Conservation (phyloP, 2,113 vertebrate species). For the Muntiacus reevesi region DNA sequence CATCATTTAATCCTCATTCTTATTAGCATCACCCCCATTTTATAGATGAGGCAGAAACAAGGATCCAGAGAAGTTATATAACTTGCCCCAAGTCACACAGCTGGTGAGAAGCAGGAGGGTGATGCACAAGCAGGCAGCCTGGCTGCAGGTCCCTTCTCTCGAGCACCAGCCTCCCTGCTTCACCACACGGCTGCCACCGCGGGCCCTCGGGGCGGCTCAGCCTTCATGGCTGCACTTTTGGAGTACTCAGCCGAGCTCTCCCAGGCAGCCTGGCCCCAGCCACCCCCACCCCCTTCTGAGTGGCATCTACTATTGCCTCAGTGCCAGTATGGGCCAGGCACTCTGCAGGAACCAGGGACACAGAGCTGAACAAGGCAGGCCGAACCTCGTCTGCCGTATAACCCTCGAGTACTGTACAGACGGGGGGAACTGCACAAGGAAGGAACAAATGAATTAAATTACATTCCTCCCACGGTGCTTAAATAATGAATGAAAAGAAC, state of each 20-base stretch:
- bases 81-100: background rate
- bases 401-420: background rate
- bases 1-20: background rate
- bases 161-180: too few relatives aligned
- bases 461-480: background rate
- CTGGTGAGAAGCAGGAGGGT: background rate
- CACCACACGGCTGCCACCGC: rapidly evolving
- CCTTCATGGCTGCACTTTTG: background rate
- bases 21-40: background rate
- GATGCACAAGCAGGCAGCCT: background rate
- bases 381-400: background rate
- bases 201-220: background rate
- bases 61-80: background rate
- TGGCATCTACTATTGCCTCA: background rate
- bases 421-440: background rate
- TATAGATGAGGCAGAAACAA: background rate
- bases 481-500: background rate
- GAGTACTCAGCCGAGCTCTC: background rate
- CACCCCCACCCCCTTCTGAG: background rate
- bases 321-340: background rate
- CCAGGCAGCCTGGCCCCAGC: background rate
- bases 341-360: background rate
- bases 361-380: background rate
- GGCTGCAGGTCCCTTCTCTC: background rate
- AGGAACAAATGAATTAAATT: background rate